These are phyloP conservation scores for Chaunax sp. DNA, from an alignment of 2,797 vertebrate species.

Conservation along the genomic window DNA sequence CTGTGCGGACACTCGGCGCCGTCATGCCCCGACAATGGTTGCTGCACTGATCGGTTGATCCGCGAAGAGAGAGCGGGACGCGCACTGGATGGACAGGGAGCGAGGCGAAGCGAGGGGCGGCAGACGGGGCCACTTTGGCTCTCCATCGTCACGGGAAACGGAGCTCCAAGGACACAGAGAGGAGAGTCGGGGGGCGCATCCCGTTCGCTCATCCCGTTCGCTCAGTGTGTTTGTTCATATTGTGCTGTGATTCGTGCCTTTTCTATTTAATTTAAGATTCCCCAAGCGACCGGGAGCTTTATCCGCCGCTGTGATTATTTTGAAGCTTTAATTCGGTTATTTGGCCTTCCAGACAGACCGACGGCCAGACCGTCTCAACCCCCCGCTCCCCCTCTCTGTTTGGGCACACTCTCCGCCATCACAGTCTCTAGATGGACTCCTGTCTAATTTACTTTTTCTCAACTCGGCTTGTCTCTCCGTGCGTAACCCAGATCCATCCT, in stretches of 20 bases:
- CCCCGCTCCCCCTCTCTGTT: conserved; percentile 20
- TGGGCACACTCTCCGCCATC: conserved; percentile 42
- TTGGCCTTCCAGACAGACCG: conserved; percentile 60
- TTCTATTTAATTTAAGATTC: conserved; percentile 6
- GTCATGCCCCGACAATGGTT: conserved; percentile 3
- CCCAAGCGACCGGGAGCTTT: conserved; percentile 22
- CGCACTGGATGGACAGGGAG: conserved; percentile 25
- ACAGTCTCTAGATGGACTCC: conserved; percentile 23
- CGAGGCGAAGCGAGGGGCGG: conserved; percentile 35
- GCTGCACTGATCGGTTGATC: background rate
- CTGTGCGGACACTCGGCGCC: conserved; percentile 51
- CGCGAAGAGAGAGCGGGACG: conserved; percentile 6
- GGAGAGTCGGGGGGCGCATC: conserved; percentile 47
- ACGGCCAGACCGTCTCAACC: conserved; percentile 22
- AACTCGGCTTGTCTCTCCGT: conserved; percentile 5
- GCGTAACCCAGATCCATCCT: conserved; percentile 47
- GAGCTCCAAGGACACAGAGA: conserved; percentile 71
- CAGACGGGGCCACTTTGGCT: conserved; percentile 54
- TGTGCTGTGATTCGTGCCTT: conserved; percentile 3
- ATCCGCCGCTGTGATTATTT: conserved; percentile 37
- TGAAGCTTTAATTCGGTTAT: conserved; percentile 16
- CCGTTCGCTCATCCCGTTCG: conserved; percentile 22
- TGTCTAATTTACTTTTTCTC: conserved; percentile 12
- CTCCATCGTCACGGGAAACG: conserved; percentile 46
- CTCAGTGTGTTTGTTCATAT: background rate